Evolutionary conservation across 2,888 invertebrate genomes (phyloP).

Genomic region (Pharmacophagus antenor): DNA sequence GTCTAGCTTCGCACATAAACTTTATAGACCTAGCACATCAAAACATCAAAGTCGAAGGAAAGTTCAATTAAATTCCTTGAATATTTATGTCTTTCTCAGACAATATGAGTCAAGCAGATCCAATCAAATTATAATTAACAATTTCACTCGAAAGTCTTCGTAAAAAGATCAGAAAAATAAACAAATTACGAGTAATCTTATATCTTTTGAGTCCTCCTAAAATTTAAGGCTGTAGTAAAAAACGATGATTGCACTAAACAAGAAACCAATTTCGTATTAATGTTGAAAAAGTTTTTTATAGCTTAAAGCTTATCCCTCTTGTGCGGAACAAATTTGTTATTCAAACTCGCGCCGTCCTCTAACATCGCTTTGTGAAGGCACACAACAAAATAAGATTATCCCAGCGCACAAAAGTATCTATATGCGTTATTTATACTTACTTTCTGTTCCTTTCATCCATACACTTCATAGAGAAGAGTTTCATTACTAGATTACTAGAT

Average conservation of each 20-base stretch:
- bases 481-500: background rate
- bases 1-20: too few species aligned
- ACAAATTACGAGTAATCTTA: background rate
- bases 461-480: background rate
- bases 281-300: slow-evolving; percentile 4
- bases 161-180: too few species aligned
- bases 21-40: too few species aligned
- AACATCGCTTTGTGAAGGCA: slow-evolving; percentile 11
- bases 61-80: too few species aligned
- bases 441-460: background rate
- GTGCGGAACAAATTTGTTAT: slow-evolving; percentile 21
- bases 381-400: slow-evolving; percentile 12
- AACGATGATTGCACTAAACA: slow-evolving; percentile 1
- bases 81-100: too few species aligned
- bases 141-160: too few species aligned
- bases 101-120: too few species aligned
- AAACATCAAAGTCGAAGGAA: too few species aligned
- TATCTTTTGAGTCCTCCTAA: background rate
- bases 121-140: too few species aligned
- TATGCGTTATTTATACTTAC: background rate
- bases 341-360: slow-evolving; percentile 16
- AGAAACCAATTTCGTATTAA: slow-evolving; percentile 1
- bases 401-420: background rate
- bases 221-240: background rate
- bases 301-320: slow-evolving; percentile 1